These are phyloP conservation scores for Himalopsyche japonica DNA, from an alignment of 2,888 invertebrate genomes.

Conservation along the genomic window DNA sequence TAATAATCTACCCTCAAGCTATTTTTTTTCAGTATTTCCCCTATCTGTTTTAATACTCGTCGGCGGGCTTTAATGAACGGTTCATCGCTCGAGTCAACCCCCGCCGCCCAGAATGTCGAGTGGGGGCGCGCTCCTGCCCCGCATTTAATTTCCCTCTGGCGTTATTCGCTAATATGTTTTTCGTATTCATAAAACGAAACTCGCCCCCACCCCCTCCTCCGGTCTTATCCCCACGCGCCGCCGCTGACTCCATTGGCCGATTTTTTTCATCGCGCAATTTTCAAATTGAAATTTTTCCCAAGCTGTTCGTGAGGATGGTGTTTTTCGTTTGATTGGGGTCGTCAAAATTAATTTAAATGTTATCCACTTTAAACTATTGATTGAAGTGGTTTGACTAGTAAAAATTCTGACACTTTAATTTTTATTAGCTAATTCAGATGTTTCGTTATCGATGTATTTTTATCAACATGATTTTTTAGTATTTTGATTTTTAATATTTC, in stretches of 20 bases:
- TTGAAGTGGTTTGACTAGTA: too few relatives aligned
- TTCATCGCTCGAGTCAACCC: slow-evolving; percentile 9
- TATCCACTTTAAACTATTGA: not conserved
- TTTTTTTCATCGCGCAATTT: not conserved
- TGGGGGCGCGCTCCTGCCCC: slow-evolving; percentile 11
- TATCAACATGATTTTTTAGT: too few relatives aligned
- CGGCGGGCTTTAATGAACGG: slow-evolving; percentile 29
- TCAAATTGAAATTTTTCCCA: not conserved
- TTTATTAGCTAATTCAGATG: too few relatives aligned
- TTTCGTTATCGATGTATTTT: too few relatives aligned
- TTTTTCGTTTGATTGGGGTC: slow-evolving; percentile 4
- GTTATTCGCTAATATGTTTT: slow-evolving; percentile 52
- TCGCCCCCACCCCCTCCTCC: not conserved
- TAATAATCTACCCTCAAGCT: not conserved
- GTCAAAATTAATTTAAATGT: not conserved
- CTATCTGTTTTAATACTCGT: slow-evolving; percentile 20
- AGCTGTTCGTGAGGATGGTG: not conserved
- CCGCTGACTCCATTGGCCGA: not conserved
- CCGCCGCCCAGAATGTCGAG: not conserved
- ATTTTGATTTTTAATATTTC: too few relatives aligned
- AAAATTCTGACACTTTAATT: too few relatives aligned
- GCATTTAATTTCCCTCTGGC: slow-evolving; percentile 52
- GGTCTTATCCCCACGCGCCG: not conserved
- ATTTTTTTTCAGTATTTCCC: not conserved
- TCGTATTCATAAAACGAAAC: slow-evolving; percentile 32